Percentiles rank a stretch among this genome's conserved stretches.
Evolutionary conservation across 2,888 invertebrate genomes (phyloP).

Genomic region (Harpalus rufipes): DNA sequence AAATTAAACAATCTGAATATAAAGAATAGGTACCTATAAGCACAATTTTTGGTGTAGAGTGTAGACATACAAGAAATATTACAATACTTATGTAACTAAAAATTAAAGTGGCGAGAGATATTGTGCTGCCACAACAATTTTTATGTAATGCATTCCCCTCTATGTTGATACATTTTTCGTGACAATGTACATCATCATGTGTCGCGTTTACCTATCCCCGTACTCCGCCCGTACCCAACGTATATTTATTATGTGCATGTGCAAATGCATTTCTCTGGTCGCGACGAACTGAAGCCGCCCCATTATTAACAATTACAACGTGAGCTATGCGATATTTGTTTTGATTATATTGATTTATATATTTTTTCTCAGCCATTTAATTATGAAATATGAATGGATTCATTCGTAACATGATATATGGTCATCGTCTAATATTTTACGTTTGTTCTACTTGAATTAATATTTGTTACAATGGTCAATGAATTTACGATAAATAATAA

Average conservation of each 20-base stretch:
- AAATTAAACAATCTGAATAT: too few species aligned
- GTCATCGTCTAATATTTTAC: slow-evolving; percentile 34
- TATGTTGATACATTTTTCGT: too few species aligned
- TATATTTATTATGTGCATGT: slow-evolving; percentile 56
- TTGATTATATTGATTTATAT: slow-evolving; percentile 61
- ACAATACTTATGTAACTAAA: too few species aligned
- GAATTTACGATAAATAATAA: background rate
- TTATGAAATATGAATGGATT: slow-evolving; percentile 46
- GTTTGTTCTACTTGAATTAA: slow-evolving; percentile 8
- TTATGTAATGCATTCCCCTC: too few species aligned
- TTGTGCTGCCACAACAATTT: too few species aligned
- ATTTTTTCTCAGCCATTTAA: slow-evolving; percentile 48
- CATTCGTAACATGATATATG: slow-evolving; percentile 6
- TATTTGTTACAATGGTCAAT: slow-evolving; percentile 15
- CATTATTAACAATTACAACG: slow-evolving; percentile 60
- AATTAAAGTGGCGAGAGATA: too few species aligned
- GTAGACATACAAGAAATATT: too few species aligned
- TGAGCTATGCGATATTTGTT: slow-evolving; percentile 58
- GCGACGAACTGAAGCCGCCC: slow-evolving; percentile 22
- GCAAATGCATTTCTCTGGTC: slow-evolving; percentile 62
- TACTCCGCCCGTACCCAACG: background rate
- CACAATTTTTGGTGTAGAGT: too few species aligned
- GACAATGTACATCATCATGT: too few species aligned
- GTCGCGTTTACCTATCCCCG: too few species aligned
- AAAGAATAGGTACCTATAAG: too few species aligned